Evolutionary conservation across 2,888 invertebrate species (phyloP), one percentile per base, ranked within the genome.

Genomic region (Tetragnatha montana): DNA sequence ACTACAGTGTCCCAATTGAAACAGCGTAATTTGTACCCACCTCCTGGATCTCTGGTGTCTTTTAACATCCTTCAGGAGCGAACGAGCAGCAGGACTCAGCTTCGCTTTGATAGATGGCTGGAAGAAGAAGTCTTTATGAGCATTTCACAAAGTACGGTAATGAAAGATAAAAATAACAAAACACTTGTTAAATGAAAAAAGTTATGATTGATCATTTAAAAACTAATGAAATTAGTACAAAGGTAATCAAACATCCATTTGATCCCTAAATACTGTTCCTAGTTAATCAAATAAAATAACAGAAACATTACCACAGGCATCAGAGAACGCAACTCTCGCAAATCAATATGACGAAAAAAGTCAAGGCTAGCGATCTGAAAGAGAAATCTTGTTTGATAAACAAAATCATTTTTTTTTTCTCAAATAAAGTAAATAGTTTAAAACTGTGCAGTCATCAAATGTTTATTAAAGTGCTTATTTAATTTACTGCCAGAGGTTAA

Each of bases 331-430:
- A 98, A 95, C 94, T 98, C 98, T 83, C 97, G 95, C 91, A 98
- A 95, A 94, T 97, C 97, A 91, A 98, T 97, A 93, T 97, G 96
- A 92, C 97, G 95, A 94, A 98, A 98, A 92, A 98, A 95, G 93
- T 97, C 97, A 93, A 96, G 96, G 81, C 96, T 94, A 87, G 97
- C 94, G 92, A 98, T 94, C 93, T 93, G 91, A 50, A 83, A 89
- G 21, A 35, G 35, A 35, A 35, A 35, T 35, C 4, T 35, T 35
- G 12, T 60, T 60, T 8, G 17, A 60, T 10, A 60, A 8, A 17
- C 0, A 60, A 60, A 60, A 60, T 60, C n/a, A 60, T 60, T 60
- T 68, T 35, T 21, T 60, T 70, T n/a, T n/a, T n/a, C n/a, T n/a
- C n/a, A n/a, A n/a, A n/a, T n/a, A n/a, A 73, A 73, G 73, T 12